Evolutionary conservation across 2,113 vertebrate genomes (phyloP).

Genomic region (Strigops habroptila): DNA sequence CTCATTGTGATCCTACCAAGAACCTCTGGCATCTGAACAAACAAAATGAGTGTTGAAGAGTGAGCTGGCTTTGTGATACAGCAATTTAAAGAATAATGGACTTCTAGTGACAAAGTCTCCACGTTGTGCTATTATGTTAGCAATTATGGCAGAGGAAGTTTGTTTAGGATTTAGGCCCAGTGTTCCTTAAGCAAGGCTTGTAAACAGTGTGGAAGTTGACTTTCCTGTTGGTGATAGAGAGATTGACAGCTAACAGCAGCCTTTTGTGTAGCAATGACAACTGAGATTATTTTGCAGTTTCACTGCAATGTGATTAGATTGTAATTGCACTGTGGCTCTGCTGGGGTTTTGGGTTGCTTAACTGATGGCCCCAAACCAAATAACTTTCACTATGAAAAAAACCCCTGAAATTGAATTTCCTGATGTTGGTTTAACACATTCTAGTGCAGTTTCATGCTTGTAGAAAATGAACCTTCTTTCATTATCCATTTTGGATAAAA

Average conservation of each 20-base stretch:
- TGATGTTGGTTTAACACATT: neutral
- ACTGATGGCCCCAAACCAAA: neutral
- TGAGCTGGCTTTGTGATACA: neutral
- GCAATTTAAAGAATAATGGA: constrained; percentile 28
- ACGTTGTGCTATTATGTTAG: constrained; percentile 39
- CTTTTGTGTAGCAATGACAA: constrained; percentile 22
- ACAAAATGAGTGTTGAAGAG: neutral
- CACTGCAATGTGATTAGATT: neutral
- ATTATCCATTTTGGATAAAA: neutral
- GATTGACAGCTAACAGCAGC: constrained; percentile 58
- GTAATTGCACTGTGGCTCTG: constrained; percentile 18
- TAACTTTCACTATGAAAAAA: neutral
- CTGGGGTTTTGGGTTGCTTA: neutral
- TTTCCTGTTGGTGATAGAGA: constrained; percentile 68
- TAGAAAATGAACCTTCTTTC: neutral
- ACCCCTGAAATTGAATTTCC: neutral
- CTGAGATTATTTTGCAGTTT: constrained; percentile 31
- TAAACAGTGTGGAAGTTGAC: constrained; percentile 65
- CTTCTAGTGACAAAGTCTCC: neutral
- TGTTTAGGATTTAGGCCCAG: constrained; percentile 66
- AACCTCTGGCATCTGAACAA: neutral
- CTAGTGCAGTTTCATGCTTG: neutral
- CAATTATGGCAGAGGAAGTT: constrained; percentile 71
- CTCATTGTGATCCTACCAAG: neutral
- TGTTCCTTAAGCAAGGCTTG: constrained; percentile 52